Conservation (phyloP, 2,797 vertebrate species). For the Ibycter americanus region DNA sequence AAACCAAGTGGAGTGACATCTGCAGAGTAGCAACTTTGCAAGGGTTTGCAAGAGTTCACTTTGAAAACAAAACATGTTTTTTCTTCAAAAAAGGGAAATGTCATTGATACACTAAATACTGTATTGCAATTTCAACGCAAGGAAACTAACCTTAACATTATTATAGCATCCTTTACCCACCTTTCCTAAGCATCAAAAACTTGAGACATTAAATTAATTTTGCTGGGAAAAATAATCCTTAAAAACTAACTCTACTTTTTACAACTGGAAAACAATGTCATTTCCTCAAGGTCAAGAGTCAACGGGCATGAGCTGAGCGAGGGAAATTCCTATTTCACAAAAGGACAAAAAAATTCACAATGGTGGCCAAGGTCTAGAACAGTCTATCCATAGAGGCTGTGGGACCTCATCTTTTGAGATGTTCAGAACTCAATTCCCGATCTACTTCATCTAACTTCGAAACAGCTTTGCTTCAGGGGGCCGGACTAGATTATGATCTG, state of each 20-base stretch:
- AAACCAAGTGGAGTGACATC: neutral
- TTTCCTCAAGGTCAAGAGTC: neutral
- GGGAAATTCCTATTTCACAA: neutral
- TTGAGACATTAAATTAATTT: neutral
- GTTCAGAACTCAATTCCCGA: fast-evolving
- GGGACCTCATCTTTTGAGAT: neutral
- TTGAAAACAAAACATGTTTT: neutral
- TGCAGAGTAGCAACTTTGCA: neutral
- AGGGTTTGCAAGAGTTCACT: neutral
- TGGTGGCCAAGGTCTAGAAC: neutral
- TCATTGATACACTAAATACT: neutral
- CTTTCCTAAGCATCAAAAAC: neutral
- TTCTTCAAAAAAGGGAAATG: neutral
- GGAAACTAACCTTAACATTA: neutral
- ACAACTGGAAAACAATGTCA: neutral
- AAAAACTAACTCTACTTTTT: neutral
- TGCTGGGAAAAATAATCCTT: neutral
- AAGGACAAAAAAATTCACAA: neutral
- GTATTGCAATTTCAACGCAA: neutral
- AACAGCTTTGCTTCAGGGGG: neutral
- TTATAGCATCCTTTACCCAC: neutral
- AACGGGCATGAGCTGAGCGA: neutral
- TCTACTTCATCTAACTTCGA: neutral
- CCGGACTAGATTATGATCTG: neutral
- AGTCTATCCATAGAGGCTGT: neutral